Base-by-base conservation (phyloP, 2,888 invertebrate species). In the Antheraea yamamai region DNA sequence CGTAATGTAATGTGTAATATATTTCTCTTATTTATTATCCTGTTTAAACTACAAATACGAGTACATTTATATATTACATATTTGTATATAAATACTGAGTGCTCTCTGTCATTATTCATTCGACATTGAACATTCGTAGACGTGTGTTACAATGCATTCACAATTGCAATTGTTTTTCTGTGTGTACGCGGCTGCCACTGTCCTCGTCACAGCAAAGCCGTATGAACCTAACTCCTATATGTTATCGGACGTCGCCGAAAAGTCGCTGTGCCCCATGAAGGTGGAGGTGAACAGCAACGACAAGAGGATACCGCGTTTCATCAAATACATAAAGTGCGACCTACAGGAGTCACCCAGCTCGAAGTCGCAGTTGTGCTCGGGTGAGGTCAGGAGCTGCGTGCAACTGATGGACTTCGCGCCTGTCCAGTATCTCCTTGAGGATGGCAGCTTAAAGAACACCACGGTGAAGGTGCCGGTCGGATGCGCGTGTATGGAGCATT, bases 341-440 rank as follows among this genome's bases (percentile, higher is more conserved):
- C 39, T 39, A 4, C 10, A 39, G 39, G 39, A 35, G 70, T 10
- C 39, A 12, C 10, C 39, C 23, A 39, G n/a, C 39, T 35, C 70
- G n/a, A 10, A 39, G 14, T 16, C 70, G 70, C 39, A 70, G 8
- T 20, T 12, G 2, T 70, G 70, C 12, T 35, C 70, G 18, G n/a
- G 10, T 10, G 4, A 35, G 20, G n/a, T n/a, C 23, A 20, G 39
- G 39, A 70, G 39, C 12, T 70, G 70, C 14, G 70, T 70, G 70
- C 70, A 70, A n/a, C 39, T 70, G 18, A 39, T 23, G 70, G 70
- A 70, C 70, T 70, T 14, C 39, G 70, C 70, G 39, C 70, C 70
- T 39, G 70, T 70, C 10, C 35, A 39, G 39, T 70, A 70, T 39
- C n/a, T 70, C 6, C 7, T 6, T 8, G 70, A 70, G 39, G 70